Evolutionary conservation across 2,113 vertebrate species (phyloP), one percentile per base, ranked within the genome.

Genomic region (Grantiella picta): DNA sequence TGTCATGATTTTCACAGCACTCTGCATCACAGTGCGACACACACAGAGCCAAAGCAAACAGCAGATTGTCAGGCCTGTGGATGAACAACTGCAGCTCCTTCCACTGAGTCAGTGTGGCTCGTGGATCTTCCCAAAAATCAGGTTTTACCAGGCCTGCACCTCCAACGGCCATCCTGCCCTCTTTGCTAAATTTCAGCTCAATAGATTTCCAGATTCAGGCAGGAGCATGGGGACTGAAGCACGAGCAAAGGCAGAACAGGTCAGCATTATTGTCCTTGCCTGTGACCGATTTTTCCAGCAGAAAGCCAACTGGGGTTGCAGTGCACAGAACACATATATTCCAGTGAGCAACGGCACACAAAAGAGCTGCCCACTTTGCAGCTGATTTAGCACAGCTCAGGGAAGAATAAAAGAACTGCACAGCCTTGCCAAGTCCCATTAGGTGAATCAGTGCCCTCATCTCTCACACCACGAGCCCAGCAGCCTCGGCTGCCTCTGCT

Each of bases 341-440:
- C 82, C 79, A 95, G 70, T 9, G 49, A 68, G 42, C 56, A 56
- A 15, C 47, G 40, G 31, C 2, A 25, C 66, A 82, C 73, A 90
- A 73, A 72, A 91, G 69, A 90, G 75, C 52, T 22, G 84, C 76
- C 56, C 80, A 80, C 60, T 89, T 82, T 92, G 94, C 90, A 95
- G 92, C 65, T 94, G 92, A 96, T 65, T 92, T 85, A 97, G 91
- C 84, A 78, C 72, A 80, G 93, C 84, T 66, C 70, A 50, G 86
- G 70, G 77, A 60, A 69, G 57, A 45, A 85, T 40, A 65, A 86
- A 93, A 88, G 85, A 42, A 21, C 35, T 89, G 75, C 65, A 9
- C 29, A 68, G 85, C 66, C 81, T n/a, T 94, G 88, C 90, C 92
- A 92, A 78, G 60, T 50, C 73, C 49, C 63, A 65, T 72, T 24